Conservation (phyloP, 2,113 vertebrate genomes). For the Lepidothrix coronata region DNA sequence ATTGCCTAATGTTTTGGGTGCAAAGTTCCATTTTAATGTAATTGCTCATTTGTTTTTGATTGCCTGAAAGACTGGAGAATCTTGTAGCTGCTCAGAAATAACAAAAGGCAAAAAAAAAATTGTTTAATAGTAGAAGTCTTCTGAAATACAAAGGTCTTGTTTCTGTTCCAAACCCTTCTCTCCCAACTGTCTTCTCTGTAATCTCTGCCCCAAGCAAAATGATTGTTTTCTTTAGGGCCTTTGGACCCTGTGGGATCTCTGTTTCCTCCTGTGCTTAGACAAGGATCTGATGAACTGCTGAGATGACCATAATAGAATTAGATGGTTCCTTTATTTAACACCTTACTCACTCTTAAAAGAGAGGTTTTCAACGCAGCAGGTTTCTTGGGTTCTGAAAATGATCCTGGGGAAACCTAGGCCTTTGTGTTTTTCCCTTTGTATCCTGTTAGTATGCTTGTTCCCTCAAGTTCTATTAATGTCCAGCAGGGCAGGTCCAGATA, state of each 20-base stretch:
- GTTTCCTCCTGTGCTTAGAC: constrained; percentile 31
- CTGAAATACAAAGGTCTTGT: neutral
- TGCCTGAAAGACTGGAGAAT: neutral
- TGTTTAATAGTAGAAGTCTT: neutral
- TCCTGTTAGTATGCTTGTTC: neutral
- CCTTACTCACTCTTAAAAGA: neutral
- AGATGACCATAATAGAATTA: neutral
- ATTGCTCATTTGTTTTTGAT: constrained; percentile 42
- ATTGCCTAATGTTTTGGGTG: constrained; percentile 35
- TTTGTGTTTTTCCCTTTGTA: neutral
- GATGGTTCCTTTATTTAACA: constrained; percentile 10
- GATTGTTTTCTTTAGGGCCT: neutral
- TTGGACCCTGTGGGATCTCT: neutral
- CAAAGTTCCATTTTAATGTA: constrained; percentile 14
- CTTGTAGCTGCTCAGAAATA: neutral
- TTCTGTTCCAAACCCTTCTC: neutral
- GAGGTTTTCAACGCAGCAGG: neutral
- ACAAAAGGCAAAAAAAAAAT: neutral
- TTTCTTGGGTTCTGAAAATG: neutral
- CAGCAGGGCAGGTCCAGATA: neutral
- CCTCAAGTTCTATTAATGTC: neutral
- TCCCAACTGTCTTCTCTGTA: neutral
- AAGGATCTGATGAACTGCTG: constrained; percentile 36
- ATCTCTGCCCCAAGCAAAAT: constrained; percentile 7
- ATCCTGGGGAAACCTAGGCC: neutral